Conservation (phyloP, 1,140 invertebrate genomes). For the Oryctes rhinoceros region DNA sequence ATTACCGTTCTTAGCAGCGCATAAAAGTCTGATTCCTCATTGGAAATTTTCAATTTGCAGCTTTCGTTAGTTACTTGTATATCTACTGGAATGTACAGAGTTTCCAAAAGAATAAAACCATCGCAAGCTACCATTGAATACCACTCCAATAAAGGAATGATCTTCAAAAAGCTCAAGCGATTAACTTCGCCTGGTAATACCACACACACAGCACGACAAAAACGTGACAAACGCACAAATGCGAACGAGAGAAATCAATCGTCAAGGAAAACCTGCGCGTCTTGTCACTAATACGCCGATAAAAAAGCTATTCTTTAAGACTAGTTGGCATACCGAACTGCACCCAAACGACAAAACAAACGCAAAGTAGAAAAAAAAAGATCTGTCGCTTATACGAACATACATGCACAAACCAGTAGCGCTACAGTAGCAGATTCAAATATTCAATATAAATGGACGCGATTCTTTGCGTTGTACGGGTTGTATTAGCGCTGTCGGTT, state of each 20-base stretch:
- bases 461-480: not conserved
- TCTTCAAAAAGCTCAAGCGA: not conserved
- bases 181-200: not conserved
- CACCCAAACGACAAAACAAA: not conserved
- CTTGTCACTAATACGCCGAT: not conserved
- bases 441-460: not conserved
- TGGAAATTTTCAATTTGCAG: too few relatives aligned
- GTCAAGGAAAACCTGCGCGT: not conserved
- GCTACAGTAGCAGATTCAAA: not conserved
- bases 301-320: not conserved
- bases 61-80: too few relatives aligned
- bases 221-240: constrained; percentile 14
- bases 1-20: too few relatives aligned
- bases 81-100: not conserved
- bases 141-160: not conserved
- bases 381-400: not conserved
- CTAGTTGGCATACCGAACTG: not conserved
- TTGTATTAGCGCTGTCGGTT: too few relatives aligned
- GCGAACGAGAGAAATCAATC: not conserved
- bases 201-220: not conserved
- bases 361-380: not conserved
- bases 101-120: too few relatives aligned
- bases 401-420: not conserved
- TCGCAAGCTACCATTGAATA: too few relatives aligned
- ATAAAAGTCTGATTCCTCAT: too few relatives aligned